Evolutionary conservation across 2,113 vertebrate species (phyloP).

Genomic region (Naja naja): DNA sequence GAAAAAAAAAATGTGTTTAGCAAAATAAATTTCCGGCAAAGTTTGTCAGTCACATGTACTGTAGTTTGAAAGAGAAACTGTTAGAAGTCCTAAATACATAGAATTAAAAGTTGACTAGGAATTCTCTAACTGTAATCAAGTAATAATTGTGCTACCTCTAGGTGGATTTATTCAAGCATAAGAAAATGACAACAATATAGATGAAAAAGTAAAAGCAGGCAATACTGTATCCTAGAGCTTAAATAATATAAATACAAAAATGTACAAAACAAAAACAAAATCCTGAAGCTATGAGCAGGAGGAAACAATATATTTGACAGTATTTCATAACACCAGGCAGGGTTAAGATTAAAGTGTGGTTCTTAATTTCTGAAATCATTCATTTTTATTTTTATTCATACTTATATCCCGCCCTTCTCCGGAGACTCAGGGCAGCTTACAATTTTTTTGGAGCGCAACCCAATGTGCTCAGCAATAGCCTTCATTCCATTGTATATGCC

Average conservation of each 20-base stretch:
- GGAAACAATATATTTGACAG: background rate
- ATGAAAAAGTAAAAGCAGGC: background rate
- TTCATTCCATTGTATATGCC: too few species aligned
- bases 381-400: too few species aligned
- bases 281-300: background rate
- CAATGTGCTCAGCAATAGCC: too few species aligned
- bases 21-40: background rate
- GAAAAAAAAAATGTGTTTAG: background rate
- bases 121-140: background rate
- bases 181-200: background rate
- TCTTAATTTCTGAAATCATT: background rate
- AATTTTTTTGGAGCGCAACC: too few species aligned
- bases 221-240: background rate
- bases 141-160: background rate
- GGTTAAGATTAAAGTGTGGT: background rate
- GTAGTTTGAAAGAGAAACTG: background rate
- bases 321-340: background rate
- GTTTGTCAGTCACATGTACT: background rate
- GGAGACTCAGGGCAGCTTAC: too few species aligned
- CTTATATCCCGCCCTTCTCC: too few species aligned
- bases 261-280: background rate
- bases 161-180: background rate
- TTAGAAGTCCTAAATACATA: background rate
- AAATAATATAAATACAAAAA: background rate
- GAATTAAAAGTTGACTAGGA: background rate